Percentiles rank a stretch among this genome's conserved stretches.
Conservation (phyloP, 2,113 vertebrate genomes). For the Suricata suricatta region DNA sequence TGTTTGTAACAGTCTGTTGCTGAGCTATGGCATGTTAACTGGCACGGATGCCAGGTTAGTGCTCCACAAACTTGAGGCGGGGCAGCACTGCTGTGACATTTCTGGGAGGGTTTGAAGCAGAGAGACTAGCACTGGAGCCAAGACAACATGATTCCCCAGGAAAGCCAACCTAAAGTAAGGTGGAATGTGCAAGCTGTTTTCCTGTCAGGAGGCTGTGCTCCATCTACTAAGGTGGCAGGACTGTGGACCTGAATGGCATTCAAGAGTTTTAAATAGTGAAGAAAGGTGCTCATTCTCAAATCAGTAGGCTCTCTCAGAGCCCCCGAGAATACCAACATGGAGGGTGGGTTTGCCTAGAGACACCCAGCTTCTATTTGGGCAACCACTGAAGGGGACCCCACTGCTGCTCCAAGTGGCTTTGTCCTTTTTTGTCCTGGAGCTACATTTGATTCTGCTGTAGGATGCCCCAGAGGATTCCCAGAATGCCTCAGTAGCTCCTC, state of each 20-base stretch:
- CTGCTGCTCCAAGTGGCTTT: neutral
- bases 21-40: neutral
- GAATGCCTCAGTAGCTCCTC: neutral
- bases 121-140: neutral
- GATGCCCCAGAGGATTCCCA: neutral
- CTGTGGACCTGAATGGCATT: neutral
- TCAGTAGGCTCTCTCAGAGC: neutral
- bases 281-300: neutral
- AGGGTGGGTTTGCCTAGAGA: neutral
- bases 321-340: neutral
- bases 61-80: neutral
- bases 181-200: constrained; percentile 47
- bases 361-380: neutral
- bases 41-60: neutral
- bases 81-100: constrained; percentile 41
- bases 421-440: neutral
- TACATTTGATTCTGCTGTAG: neutral
- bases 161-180: neutral
- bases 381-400: neutral
- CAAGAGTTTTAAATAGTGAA: constrained; percentile 23
- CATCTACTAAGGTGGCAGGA: neutral
- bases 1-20: constrained; percentile 15
- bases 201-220: neutral
- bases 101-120: constrained; percentile 1
- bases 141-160: neutral